Evolutionary conservation across 2,888 invertebrate genomes (phyloP).

Genomic region (Lymantria monacha): DNA sequence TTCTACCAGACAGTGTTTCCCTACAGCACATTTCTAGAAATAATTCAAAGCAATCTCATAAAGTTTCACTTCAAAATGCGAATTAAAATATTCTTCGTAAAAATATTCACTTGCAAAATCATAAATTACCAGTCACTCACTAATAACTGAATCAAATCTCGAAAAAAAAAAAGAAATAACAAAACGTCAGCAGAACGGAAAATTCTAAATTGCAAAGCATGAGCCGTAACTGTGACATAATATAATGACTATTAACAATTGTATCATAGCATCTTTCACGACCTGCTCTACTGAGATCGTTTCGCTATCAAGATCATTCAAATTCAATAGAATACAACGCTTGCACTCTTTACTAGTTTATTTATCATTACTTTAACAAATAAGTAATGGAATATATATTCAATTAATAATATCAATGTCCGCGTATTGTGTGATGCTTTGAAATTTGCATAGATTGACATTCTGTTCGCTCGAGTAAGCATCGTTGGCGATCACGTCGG

Average conservation of each 20-base stretch:
- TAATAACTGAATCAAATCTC: too few relatives aligned
- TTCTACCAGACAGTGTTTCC: too few relatives aligned
- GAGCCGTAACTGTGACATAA: slow-evolving; percentile 62
- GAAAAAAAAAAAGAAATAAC: slow-evolving; percentile 46
- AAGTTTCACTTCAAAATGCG: too few relatives aligned
- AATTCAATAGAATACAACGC: slow-evolving; percentile 45
- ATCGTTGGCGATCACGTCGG: slow-evolving; percentile 31
- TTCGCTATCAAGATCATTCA: slow-evolving; percentile 59
- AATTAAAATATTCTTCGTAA: background rate
- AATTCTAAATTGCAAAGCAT: slow-evolving; percentile 46
- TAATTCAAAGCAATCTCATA: too few relatives aligned
- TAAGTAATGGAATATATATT: slow-evolving; percentile 43
- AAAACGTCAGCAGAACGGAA: slow-evolving; percentile 62
- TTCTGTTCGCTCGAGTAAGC: slow-evolving; percentile 41
- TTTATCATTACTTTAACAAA: slow-evolving; percentile 22
- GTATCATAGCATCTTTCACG: slow-evolving; percentile 52
- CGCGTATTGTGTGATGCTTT: slow-evolving; percentile 23
- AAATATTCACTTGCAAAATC: slow-evolving; percentile 28
- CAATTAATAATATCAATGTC: slow-evolving; percentile 25
- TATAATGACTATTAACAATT: slow-evolving; percentile 51
- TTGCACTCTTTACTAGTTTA: slow-evolving; percentile 37
- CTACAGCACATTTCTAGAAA: too few relatives aligned
- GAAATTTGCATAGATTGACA: slow-evolving; percentile 39
- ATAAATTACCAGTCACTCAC: slow-evolving; percentile 28
- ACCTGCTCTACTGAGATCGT: slow-evolving; percentile 43